Base-by-base conservation (phyloP, 2,113 vertebrate genomes). In the Poeciliopsis occidentalis region DNA sequence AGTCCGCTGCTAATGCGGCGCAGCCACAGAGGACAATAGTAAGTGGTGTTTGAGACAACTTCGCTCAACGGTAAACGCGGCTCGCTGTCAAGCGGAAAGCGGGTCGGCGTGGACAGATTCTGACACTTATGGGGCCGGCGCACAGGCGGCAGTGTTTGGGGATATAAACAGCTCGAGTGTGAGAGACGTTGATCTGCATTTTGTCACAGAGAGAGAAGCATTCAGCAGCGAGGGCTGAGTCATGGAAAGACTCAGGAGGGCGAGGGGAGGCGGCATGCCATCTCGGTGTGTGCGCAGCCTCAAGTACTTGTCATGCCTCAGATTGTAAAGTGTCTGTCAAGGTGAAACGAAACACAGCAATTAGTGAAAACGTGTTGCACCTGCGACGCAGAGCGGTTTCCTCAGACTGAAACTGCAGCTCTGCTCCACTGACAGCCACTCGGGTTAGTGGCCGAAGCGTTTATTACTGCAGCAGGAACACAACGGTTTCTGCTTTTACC, bases 151-250 rank as follows among this genome's bases (percentile, higher is more conserved):
- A 86, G 83, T 89, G 89, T 91, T 92, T 88, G 82, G 84, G 87
- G 87, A 82, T 87, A 89, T 88, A 91, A 90, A 92, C 91, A 89
- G 88, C 70, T 75, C 22, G 84, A 89, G 90, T 88, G 90, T 88
- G 81, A 81, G 87, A 79, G 85, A 86, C 60, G 83, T 72, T 72
- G 81, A 92, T 92, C 90, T 92, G 87, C 87, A 90, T 87, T 89
- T 89, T 90, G 90, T 89, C 90, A 91, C 70, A 84, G 64, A 85
- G 70, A 79, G 86, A 81, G 83, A 88, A 66, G 82, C 87, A 80
- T 89, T 89, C 84, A 85, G 76, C 78, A 87, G 85, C 83, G 87
- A 88, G 77, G 83, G 85, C 88, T 88, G 88, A 91, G 88, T 92
- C 89, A 90, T 90, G 88, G 88, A 92, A 92, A 93, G 85, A 85